Conservation (phyloP, 2,797 vertebrate species). For the Caiman crocodilus region DNA sequence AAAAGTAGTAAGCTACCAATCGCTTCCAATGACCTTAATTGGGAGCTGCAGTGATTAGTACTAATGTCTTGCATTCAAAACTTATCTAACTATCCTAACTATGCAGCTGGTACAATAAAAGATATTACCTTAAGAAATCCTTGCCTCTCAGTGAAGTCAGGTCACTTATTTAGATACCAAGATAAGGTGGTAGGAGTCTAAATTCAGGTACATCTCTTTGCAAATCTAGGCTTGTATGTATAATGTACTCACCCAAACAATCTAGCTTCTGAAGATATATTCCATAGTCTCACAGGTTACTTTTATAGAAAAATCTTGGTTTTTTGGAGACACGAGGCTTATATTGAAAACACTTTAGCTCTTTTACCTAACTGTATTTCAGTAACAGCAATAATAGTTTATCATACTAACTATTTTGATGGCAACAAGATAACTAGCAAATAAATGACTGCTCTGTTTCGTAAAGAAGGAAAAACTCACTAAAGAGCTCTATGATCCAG, state of each 20-base stretch:
- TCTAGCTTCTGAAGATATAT: background rate
- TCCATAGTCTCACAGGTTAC: background rate
- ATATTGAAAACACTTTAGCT: background rate
- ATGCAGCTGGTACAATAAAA: too few relatives aligned
- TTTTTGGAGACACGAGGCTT: background rate
- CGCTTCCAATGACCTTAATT: background rate
- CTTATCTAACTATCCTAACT: too few relatives aligned
- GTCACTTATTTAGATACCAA: background rate
- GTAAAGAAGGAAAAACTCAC: background rate
- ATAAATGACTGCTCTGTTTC: background rate
- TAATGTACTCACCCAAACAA: background rate
- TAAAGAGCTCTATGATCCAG: fast-evolving
- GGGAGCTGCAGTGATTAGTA: background rate
- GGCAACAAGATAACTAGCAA: background rate
- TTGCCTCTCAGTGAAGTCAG: background rate
- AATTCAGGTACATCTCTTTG: background rate
- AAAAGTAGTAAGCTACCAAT: background rate
- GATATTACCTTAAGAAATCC: too few relatives aligned
- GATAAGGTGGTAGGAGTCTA: background rate
- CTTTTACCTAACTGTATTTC: background rate
- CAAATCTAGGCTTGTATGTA: background rate
- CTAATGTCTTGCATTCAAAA: too few relatives aligned
- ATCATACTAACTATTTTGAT: background rate
- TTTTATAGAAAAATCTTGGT: background rate
- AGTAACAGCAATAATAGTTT: background rate